These are phyloP conservation scores for Lydus trimaculatus DNA, from an alignment of 2,888 invertebrate species.

Conservation along the genomic window DNA sequence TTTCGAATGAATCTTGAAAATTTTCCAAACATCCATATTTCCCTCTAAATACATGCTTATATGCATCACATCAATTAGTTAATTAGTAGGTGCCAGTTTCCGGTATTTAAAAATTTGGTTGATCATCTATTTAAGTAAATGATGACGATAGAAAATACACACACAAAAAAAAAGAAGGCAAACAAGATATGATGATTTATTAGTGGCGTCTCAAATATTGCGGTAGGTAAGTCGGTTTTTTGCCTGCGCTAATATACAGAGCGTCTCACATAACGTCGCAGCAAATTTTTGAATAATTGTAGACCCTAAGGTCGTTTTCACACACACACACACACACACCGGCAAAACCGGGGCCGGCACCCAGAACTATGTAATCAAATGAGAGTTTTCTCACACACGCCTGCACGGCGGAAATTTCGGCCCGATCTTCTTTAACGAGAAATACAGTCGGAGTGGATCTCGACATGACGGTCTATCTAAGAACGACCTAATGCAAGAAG, in stretches of 20 bases:
- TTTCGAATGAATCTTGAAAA: background rate
- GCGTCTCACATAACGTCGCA: background rate
- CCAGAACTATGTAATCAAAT: too few relatives aligned
- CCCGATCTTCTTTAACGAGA: too few relatives aligned
- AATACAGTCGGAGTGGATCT: too few relatives aligned
- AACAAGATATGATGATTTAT: background rate
- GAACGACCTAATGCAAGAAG: too few relatives aligned
- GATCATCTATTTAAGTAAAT: background rate
- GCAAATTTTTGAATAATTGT: too few relatives aligned
- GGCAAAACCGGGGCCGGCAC: too few relatives aligned
- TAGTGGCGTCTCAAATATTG: slow-evolving; percentile 4
- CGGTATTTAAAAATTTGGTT: background rate
- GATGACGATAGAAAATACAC: background rate
- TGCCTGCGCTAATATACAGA: background rate
- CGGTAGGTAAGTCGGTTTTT: background rate
- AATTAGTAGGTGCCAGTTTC: background rate
- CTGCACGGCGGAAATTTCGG: too few relatives aligned
- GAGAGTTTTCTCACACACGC: too few relatives aligned
- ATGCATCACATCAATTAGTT: background rate
- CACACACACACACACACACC: too few relatives aligned
- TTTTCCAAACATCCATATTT: background rate
- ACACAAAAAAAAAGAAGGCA: background rate
- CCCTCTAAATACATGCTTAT: too few relatives aligned
- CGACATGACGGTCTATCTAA: too few relatives aligned
- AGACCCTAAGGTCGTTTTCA: too few relatives aligned